Conservation (phyloP, 2,888 invertebrate genomes). For the Hylaea fasciaria region DNA sequence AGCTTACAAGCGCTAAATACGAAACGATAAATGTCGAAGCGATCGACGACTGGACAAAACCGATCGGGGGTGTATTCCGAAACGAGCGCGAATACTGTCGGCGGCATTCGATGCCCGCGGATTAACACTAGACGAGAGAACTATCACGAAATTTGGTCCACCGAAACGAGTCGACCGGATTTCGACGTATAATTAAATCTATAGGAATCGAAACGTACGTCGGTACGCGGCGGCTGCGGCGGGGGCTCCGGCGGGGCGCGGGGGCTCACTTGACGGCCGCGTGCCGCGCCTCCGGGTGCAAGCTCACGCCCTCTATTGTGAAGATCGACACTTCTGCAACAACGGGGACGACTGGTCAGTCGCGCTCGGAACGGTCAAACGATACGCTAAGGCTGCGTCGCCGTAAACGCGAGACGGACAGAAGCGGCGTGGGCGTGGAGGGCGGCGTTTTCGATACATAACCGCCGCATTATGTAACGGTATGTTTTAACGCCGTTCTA, state of each 20-base stretch:
- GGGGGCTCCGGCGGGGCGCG: too few species aligned
- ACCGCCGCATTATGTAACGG: too few species aligned
- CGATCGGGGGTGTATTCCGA: slow-evolving; percentile 34
- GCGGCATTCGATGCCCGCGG: slow-evolving; percentile 69
- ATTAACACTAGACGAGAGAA: slow-evolving; percentile 57
- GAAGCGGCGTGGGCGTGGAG: too few species aligned
- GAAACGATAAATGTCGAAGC: slow-evolving; percentile 45
- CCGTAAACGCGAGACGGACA: too few species aligned
- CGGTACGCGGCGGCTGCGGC: slow-evolving; percentile 36
- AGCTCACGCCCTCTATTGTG: slow-evolving; percentile 95
- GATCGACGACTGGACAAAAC: slow-evolving; percentile 64
- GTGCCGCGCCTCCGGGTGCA: slow-evolving; percentile 91
- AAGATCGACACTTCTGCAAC: slow-evolving; percentile 97
- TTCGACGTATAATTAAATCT: slow-evolving; percentile 55
- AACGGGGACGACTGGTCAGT: slow-evolving; percentile 42
- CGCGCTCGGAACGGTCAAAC: too few species aligned
- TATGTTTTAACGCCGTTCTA: too few species aligned
- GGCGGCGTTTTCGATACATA: too few species aligned
- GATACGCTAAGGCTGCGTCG: too few species aligned
- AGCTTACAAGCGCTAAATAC: slow-evolving; percentile 78
- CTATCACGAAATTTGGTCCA: slow-evolving; percentile 76
- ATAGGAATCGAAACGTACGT: slow-evolving; percentile 75
- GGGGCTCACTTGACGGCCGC: slow-evolving; percentile 78
- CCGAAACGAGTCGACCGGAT: slow-evolving; percentile 65
- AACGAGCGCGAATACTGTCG: slow-evolving; percentile 53